Base-by-base conservation (phyloP, 2,113 vertebrate species). In the Dromas ardeola region DNA sequence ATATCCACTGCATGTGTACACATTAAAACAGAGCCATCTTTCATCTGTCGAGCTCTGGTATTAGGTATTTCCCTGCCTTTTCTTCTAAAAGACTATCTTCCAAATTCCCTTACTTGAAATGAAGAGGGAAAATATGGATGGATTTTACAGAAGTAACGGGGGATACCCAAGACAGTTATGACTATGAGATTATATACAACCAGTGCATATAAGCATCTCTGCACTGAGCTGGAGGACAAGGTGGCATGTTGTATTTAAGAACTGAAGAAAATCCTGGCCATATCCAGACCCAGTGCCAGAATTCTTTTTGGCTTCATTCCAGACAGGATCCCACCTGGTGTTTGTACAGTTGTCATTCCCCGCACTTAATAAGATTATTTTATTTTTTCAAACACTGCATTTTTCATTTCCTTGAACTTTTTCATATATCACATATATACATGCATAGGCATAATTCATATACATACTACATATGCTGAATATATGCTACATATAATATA, bases 331-430 rank as follows among this genome's bases (percentile, higher is more conserved):
- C 27, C 80, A 88, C 90, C 80, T 81, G 73, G 49, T 88, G 52
- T 97, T 89, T 95, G 43, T 49, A 96, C 73, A 96, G 88, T 95
- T 95, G 69, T 78, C 1, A 0, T 52, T 95, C 52, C 43, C 18
- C 15, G 69, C 34, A 74, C 69, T 77, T 93, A 93, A 61, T 89
- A 59, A 77, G 70, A 85, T 66, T 78, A 81, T 83, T 83, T 95
- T 69, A 67, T 69, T 96, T 93, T 91, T 81, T 84, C 61, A 84
- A 78, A 49, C 22, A 85, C 70, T 49, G 8, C 78, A 69, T 71
- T 91, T 89, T 91, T 85, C 18, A 85, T 96, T 96, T 91, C 70
- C 89, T 91, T 87, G 12, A 89, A 26, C 45, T 38, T 88, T 86
- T 91, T 87, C 32, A 25, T 56, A 34, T 55, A 78, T 90, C 34